Conservation (phyloP, 2,113 vertebrate species). For the Rhagologus leucostigma region DNA sequence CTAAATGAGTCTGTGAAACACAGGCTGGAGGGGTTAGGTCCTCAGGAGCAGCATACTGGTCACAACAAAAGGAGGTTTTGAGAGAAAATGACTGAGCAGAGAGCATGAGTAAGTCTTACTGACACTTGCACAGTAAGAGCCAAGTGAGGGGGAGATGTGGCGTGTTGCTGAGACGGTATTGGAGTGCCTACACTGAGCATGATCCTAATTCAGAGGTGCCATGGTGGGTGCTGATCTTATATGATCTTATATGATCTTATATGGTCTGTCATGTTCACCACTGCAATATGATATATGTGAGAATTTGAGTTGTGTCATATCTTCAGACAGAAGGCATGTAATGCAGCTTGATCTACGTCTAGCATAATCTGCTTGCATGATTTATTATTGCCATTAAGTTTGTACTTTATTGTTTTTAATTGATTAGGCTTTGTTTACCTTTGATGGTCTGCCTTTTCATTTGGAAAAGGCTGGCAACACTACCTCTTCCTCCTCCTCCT, state of each 20-base stretch:
- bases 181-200: neutral
- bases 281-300: neutral
- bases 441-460: neutral
- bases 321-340: neutral
- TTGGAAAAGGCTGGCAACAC: neutral
- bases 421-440: neutral
- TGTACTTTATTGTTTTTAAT: neutral
- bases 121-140: neutral
- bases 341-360: neutral
- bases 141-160: neutral
- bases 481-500: neutral
- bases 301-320: neutral
- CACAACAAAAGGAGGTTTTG: neutral
- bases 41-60: neutral
- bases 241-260: neutral
- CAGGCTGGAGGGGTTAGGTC: neutral
- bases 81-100: neutral
- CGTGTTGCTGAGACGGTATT: neutral
- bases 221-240: neutral
- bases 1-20: neutral
- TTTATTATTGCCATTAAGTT: neutral
- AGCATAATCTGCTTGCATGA: neutral
- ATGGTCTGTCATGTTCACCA: neutral
- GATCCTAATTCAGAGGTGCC: neutral
- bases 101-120: neutral